These are phyloP conservation scores for Sylvietta virens DNA, from an alignment of 2,113 vertebrate genomes.

Conservation along the genomic window DNA sequence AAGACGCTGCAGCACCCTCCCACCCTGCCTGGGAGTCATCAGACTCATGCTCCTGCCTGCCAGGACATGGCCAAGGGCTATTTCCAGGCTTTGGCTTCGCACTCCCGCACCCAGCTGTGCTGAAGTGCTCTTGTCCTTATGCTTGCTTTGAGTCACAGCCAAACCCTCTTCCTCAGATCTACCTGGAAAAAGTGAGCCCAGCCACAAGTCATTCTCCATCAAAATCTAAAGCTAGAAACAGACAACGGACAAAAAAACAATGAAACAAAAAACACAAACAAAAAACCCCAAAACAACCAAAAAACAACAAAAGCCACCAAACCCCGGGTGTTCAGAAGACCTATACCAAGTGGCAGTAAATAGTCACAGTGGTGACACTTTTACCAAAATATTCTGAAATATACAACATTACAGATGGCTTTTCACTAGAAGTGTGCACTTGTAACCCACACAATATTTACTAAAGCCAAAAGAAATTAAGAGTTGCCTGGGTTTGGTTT, in stretches of 20 bases:
- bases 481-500: neutral
- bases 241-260: neutral
- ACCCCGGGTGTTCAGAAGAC: neutral
- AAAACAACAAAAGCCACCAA: neutral
- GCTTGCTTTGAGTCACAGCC: constrained; percentile 14
- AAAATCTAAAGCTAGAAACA: neutral
- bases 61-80: constrained; percentile 22
- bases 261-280: rapidly evolving
- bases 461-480: neutral
- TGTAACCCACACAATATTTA: neutral
- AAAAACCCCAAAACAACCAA: neutral
- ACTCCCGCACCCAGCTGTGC: constrained; percentile 19
- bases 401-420: neutral
- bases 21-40: neutral
- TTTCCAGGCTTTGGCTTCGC: constrained; percentile 41
- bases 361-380: neutral
- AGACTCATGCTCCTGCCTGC: neutral
- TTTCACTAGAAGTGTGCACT: neutral
- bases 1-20: neutral
- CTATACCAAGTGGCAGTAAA: neutral
- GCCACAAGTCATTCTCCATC: neutral
- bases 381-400: neutral
- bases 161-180: neutral
- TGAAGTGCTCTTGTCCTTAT: constrained; percentile 44
- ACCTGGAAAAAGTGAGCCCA: neutral